Percentiles rank a stretch among this genome's conserved stretches.
phyloP scores from a whole-genome alignment of 1,140 invertebrate genomes.

The Argopecten irradians region DNA sequence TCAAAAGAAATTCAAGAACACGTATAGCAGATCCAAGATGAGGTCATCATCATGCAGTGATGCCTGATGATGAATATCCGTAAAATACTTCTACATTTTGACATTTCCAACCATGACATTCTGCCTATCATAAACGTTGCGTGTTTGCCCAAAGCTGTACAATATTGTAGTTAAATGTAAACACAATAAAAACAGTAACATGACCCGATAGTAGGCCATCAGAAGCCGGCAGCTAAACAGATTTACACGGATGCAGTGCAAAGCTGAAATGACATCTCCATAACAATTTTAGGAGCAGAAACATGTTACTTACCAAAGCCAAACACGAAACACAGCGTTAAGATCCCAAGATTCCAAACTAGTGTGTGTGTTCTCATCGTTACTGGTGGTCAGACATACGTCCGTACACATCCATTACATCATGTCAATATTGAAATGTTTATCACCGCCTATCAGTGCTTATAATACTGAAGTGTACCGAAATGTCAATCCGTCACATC shows the following conservation, averaged over 20 bases:
- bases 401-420: not conserved
- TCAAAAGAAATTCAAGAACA: no score
- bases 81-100: no score
- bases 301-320: not conserved
- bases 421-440: conserved; percentile 4
- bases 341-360: not conserved
- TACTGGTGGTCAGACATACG: not conserved
- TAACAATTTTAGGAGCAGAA: not conserved
- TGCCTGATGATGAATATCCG: no score
- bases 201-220: not conserved
- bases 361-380: not conserved
- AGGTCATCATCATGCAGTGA: no score
- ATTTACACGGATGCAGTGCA: not conserved
- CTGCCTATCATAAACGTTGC: not conserved
- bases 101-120: not conserved
- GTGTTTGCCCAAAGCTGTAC: no score
- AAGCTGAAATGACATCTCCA: not conserved
- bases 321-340: not conserved
- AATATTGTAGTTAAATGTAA: not conserved
- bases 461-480: not conserved
- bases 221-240: not conserved
- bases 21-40: no score
- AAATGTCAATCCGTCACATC: not conserved
- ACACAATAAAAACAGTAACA: not conserved
- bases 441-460: not conserved